These are phyloP conservation scores for Xestoiulus laeticollis DNA, from an alignment of 2,888 invertebrate species.

Conservation along the genomic window DNA sequence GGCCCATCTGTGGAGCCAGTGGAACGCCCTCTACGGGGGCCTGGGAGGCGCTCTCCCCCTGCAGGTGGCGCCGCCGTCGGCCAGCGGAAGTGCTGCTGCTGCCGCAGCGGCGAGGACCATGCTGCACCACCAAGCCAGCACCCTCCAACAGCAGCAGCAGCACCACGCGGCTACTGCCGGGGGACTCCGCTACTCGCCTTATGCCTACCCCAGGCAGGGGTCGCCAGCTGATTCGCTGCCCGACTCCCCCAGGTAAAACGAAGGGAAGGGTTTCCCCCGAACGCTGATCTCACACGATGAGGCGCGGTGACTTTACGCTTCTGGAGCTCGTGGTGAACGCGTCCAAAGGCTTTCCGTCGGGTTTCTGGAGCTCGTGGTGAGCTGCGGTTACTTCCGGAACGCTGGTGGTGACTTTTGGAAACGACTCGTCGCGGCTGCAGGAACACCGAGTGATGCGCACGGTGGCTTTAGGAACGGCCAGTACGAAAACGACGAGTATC, in stretches of 20 bases:
- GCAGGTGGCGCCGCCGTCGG: constrained; percentile 16
- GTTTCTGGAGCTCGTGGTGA: no score
- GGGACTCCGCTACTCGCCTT: constrained; percentile 18
- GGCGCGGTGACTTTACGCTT: no score
- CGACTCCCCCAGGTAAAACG: constrained; percentile 39
- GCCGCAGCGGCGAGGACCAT: background rate
- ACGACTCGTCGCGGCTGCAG: no score
- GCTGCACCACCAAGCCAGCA: background rate
- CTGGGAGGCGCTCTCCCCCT: background rate
- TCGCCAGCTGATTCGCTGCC: background rate
- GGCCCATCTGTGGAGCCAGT: constrained; percentile 73
- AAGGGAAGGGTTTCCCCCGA: background rate
- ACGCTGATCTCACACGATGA: no score
- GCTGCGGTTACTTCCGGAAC: no score
- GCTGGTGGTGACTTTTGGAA: no score
- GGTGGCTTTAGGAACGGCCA: no score
- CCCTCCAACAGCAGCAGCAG: background rate
- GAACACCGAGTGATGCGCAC: no score
- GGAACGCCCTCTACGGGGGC: constrained; percentile 70
- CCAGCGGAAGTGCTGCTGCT: constrained; percentile 8
- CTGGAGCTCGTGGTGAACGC: no score
- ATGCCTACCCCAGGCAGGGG: background rate
- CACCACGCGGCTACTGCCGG: background rate
- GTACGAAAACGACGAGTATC: no score
- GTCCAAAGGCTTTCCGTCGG: no score